A percentile compares a stretch with the other conserved stretches of the same genome.
Conservation (phyloP, 2,797 vertebrate genomes). For the Anguilla megastoma region DNA sequence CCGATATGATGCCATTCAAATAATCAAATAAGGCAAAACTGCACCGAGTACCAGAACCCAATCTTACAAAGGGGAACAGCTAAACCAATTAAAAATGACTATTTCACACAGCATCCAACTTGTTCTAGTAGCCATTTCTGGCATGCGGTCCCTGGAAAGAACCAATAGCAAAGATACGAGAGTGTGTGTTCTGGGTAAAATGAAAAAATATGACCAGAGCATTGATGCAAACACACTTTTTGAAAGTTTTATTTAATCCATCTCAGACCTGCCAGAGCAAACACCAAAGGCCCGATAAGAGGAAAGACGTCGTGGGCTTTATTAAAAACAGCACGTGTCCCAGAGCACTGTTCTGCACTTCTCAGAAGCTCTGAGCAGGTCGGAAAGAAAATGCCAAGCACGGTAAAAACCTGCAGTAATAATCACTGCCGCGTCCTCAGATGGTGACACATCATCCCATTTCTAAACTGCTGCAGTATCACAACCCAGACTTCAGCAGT, state of each 20-base stretch:
- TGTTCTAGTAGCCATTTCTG: neutral
- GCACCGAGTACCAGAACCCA: neutral
- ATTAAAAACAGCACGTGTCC: neutral
- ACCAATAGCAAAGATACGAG: neutral
- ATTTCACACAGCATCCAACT: neutral
- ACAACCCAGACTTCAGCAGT: neutral
- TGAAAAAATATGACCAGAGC: neutral
- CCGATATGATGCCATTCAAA: neutral
- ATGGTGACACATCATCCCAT: neutral
- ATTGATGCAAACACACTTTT: neutral
- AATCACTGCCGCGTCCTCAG: neutral
- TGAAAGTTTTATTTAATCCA: neutral
- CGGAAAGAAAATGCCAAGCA: neutral
- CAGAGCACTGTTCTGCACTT: neutral
- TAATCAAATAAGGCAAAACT: neutral
- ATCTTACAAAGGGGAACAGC: neutral
- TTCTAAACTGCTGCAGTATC: neutral
- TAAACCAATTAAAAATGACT: neutral
- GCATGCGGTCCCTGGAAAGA: neutral
- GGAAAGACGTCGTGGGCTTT: neutral
- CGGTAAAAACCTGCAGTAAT: neutral
- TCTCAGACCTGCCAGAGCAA: conserved; percentile 2
- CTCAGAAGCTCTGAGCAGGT: neutral
- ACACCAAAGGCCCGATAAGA: neutral
- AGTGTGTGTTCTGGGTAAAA: neutral